Evolutionary conservation across 2,113 vertebrate species (phyloP), one percentile per base, ranked within the genome.

Genomic region (Haemorhous mexicanus): DNA sequence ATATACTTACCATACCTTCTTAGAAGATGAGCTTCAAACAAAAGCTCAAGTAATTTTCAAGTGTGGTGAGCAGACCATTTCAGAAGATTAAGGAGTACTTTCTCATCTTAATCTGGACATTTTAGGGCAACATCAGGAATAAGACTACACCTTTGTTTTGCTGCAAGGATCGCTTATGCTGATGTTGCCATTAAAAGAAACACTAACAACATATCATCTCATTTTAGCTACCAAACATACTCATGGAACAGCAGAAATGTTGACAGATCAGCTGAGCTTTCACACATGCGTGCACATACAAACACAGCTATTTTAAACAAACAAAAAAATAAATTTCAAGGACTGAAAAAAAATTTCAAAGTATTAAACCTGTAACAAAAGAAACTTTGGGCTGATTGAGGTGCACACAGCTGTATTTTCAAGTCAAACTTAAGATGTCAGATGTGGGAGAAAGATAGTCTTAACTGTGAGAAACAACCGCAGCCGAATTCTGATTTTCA

Each of bases 281-380:
- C 79, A 94, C 68, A 75, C 88, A 87, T 37, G 56, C 83, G 68
- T 84, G 90, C 84, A 92, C 83, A 55, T 8, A 93, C 67, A 96
- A 87, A 97, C 86, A 76, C 44, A 53, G 95, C 84, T 95, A 95
- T 82, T 90, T 93, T 37, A 97, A 96, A 95, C 66, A 86, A 95
- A 84, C 58, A 89, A 94, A 76, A 82, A 94, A 63, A 87, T 11
- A 41, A 92, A 95, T 61, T 56, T 82, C 87, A 92, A 95, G 80
- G 75, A 96, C 47, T 7, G 6, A 92, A 67, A 94, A 97, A 96
- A 81, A 84, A 96, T 46, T 73, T 94, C 84, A 97, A 93, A 97
- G 93, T 66, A 96, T 97, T 96, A 98, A 98, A 98, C 98, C 98
- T 98, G 98, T 95, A 98, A 98, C 97, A 97, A 98, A 98, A 98